These are phyloP conservation scores for Cassiopea andromeda DNA, from an alignment of 30 jellyfish, hydroid and myxozoan species.

Conservation along the genomic window DNA sequence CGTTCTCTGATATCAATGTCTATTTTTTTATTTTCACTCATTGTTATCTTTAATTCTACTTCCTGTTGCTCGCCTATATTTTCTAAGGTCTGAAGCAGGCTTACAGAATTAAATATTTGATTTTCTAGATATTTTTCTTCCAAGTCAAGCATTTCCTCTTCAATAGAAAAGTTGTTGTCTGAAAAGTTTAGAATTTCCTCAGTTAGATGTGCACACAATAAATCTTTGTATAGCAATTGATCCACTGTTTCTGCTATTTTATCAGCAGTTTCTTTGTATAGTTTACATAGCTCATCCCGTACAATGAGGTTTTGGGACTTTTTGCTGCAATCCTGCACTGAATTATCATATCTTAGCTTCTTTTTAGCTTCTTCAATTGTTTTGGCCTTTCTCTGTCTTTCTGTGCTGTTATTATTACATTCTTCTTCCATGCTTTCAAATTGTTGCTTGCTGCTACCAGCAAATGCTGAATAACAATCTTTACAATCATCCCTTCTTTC, in stretches of 20 bases:
- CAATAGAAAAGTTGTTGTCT: conserved; percentile 34
- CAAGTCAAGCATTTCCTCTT: conserved; percentile 48
- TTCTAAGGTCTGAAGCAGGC: conserved; percentile 56
- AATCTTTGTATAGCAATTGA: conserved; percentile 48
- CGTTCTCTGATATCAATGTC: conserved; percentile 45
- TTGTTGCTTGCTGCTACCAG: background rate
- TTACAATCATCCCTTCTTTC: background rate
- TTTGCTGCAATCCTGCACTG: background rate
- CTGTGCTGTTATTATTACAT: background rate
- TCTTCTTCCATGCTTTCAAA: background rate
- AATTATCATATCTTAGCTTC: background rate
- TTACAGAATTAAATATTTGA: conserved; percentile 36
- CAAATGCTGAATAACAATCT: background rate
- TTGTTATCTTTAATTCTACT: conserved; percentile 22
- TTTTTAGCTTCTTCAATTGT: background rate
- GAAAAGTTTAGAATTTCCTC: conserved; percentile 58
- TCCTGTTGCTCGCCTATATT: conserved; percentile 40
- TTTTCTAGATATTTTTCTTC: conserved; percentile 34
- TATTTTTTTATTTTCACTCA: background rate
- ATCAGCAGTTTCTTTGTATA: conserved; percentile 16
- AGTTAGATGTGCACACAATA: conserved; percentile 57
- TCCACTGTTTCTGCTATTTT: conserved; percentile 55
- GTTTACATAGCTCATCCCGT: conserved; percentile 20
- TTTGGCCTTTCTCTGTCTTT: background rate
- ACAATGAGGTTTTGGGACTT: conserved; percentile 10